Evolutionary conservation across 2,113 vertebrate genomes (phyloP).

Genomic region (Falcunculus frontatus): DNA sequence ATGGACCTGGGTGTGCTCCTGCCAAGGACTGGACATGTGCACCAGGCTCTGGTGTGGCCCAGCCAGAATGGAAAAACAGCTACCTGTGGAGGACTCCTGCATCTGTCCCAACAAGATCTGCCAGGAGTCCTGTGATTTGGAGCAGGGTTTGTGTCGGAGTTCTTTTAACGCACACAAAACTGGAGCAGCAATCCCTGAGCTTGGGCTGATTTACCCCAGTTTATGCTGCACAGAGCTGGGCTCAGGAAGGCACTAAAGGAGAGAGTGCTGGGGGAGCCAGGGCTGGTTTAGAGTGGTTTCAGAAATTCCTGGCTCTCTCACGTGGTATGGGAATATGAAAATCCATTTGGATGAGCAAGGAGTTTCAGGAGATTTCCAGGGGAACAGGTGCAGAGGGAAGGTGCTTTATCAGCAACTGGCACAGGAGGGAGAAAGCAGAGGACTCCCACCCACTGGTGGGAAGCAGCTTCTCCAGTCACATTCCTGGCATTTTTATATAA

Average conservation of each 20-base stretch:
- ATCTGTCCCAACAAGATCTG: background rate
- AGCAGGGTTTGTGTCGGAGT: background rate
- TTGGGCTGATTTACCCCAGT: background rate
- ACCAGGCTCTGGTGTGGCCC: background rate
- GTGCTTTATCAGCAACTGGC: background rate
- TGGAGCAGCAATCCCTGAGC: background rate
- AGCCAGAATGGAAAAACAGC: slow-evolving; percentile 38
- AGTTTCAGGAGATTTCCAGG: background rate
- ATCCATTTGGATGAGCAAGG: background rate
- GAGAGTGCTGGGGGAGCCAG: background rate
- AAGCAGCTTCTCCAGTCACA: background rate
- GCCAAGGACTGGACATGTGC: slow-evolving; percentile 15
- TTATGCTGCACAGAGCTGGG: background rate
- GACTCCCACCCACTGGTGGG: background rate
- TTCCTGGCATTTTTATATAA: background rate
- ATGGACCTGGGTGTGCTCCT: slow-evolving; percentile 48
- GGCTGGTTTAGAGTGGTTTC: background rate
- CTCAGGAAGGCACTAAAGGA: background rate
- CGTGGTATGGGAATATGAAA: background rate
- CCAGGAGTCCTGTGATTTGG: background rate
- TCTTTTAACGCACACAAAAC: background rate
- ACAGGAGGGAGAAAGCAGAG: background rate
- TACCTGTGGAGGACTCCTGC: background rate
- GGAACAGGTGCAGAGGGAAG: background rate
- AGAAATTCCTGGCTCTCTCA: background rate